A percentile compares a stretch with the other conserved stretches of the same genome.
These are phyloP conservation scores for Bos taurus DNA, from an alignment of 2,113 vertebrate genomes.

Conservation along the genomic window DNA sequence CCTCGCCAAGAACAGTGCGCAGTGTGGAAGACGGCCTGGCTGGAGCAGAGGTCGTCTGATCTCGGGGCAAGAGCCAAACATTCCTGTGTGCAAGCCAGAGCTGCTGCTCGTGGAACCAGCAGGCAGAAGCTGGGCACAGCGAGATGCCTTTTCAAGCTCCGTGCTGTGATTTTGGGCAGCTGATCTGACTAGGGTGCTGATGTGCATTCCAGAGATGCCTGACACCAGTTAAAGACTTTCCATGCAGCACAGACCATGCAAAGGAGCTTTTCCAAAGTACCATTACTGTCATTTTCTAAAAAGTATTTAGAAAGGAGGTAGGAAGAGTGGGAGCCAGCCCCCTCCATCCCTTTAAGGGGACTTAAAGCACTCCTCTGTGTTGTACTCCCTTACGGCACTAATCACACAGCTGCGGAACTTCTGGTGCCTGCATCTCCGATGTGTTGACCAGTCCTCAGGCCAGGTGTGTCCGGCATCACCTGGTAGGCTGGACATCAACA, in stretches of 20 bases:
- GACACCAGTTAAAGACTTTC: neutral
- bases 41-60: neutral
- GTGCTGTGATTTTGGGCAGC: neutral
- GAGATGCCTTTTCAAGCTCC: neutral
- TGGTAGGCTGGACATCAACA: neutral
- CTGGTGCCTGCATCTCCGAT: neutral
- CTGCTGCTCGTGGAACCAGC: neutral
- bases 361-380: neutral
- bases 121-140: neutral
- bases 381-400: neutral
- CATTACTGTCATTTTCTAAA: neutral
- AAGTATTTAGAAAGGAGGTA: neutral
- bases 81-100: slow-evolving; percentile 14
- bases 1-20: neutral
- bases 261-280: neutral
- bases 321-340: neutral
- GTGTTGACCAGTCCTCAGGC: neutral
- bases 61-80: neutral
- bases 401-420: neutral
- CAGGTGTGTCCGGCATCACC: neutral
- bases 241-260: neutral
- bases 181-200: neutral
- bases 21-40: neutral
- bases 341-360: neutral
- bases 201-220: neutral